A percentile compares a stretch with the other conserved stretches of the same genome.
Evolutionary conservation across 2,797 vertebrate genomes (phyloP).

Genomic region (Anguilla megastoma): DNA sequence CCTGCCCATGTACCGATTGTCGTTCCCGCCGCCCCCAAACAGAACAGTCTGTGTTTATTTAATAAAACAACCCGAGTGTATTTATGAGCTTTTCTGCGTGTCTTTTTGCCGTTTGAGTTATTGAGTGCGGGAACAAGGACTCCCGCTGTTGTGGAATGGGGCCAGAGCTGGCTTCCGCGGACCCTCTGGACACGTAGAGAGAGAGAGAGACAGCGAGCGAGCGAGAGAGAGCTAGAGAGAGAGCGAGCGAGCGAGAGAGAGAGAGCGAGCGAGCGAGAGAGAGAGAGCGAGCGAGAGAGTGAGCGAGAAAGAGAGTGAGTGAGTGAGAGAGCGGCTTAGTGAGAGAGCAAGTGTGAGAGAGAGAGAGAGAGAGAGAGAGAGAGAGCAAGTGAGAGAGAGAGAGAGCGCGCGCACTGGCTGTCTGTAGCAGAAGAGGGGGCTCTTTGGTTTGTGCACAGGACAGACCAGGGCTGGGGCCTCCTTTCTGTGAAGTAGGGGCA

Average conservation of each 20-base stretch:
- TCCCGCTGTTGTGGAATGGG: constrained; percentile 11
- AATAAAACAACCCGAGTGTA: constrained; percentile 63
- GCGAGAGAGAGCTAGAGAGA: too few species aligned
- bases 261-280: too few species aligned
- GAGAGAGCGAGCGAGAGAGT: too few species aligned
- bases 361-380: too few species aligned
- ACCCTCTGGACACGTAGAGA: not conserved
- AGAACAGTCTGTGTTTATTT: constrained; percentile 64
- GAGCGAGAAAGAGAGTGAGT: too few species aligned
- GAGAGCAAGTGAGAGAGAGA: too few species aligned
- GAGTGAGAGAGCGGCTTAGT: too few species aligned
- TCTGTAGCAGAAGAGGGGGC: not conserved
- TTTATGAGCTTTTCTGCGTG: not conserved
- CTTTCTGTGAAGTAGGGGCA: not conserved
- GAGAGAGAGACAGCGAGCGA: not conserved
- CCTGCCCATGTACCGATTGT: constrained; percentile 33
- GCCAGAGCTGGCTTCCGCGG: constrained; percentile 8
- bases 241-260: too few species aligned
- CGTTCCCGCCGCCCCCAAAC: constrained; percentile 57
- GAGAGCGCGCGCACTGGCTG: not conserved
- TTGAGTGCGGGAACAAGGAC: not conserved
- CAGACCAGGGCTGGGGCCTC: not conserved
- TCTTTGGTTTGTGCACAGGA: not conserved
- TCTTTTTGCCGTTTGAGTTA: constrained; percentile 14
- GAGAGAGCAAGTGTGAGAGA: too few species aligned